Conservation (phyloP, 2,888 invertebrate genomes). For the Temnothorax unifasciatus region DNA sequence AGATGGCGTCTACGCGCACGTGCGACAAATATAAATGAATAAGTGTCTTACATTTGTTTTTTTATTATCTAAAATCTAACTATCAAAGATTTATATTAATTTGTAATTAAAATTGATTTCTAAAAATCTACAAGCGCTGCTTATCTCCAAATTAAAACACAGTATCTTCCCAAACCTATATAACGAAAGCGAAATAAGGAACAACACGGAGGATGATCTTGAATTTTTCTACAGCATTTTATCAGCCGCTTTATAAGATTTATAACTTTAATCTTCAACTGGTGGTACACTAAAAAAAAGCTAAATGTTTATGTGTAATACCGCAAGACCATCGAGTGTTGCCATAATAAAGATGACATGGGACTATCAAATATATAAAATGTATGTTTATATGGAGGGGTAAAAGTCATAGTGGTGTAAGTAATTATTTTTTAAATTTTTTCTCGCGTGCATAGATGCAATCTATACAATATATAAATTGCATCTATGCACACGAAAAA, state of each 20-base stretch:
- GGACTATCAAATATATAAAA: neutral
- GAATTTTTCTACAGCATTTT: neutral
- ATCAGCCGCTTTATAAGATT: neutral
- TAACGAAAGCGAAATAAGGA: neutral
- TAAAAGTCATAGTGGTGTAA: too few species aligned
- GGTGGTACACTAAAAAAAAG: neutral
- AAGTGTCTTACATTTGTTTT: neutral
- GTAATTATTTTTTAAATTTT: too few species aligned
- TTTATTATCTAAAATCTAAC: neutral
- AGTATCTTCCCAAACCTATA: neutral
- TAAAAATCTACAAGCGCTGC: neutral
- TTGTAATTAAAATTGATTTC: neutral
- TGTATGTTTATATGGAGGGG: too few species aligned
- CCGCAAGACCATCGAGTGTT: neutral
- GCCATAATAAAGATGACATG: neutral
- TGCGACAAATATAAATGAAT: conserved; percentile 31
- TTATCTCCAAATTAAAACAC: neutral
- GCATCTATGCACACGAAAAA: too few species aligned
- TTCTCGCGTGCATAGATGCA: too few species aligned
- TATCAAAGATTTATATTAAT: neutral
- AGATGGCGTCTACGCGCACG: conserved; percentile 55
- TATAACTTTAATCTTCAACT: neutral
- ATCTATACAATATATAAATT: too few species aligned
- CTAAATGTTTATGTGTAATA: neutral
- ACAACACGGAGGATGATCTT: neutral